Evolutionary conservation across 2,888 invertebrate species (phyloP).

Genomic region (Tetrapedia diversipes): DNA sequence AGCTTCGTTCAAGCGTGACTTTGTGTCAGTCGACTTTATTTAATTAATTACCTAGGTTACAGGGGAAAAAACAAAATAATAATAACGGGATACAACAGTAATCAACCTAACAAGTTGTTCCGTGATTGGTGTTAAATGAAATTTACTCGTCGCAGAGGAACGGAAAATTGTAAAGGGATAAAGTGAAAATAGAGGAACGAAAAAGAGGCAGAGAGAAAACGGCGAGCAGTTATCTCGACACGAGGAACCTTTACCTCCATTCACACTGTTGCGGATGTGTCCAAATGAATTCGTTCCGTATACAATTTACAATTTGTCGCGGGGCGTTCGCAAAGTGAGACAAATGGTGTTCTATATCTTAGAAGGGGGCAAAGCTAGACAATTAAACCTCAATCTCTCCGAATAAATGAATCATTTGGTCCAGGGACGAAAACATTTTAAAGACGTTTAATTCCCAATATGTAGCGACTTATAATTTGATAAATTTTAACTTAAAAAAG

Average conservation of each 20-base stretch:
- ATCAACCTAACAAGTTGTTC: constrained; percentile 19
- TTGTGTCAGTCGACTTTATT: too few relatives aligned
- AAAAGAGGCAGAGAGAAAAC: constrained; percentile 29
- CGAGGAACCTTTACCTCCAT: constrained; percentile 49
- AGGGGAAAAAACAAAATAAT: neutral
- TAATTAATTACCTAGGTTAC: neutral
- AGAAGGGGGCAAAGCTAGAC: neutral
- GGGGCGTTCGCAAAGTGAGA: constrained; percentile 45
- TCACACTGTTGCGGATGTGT: constrained; percentile 43
- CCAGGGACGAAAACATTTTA: neutral
- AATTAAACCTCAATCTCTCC: constrained; percentile 34
- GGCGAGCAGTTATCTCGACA: constrained; percentile 39
- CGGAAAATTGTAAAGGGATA: constrained; percentile 40
- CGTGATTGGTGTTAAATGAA: constrained; percentile 38
- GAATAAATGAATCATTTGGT: constrained; percentile 10
- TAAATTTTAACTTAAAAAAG: too few relatives aligned
- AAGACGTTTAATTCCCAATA: too few relatives aligned
- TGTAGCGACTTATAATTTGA: too few relatives aligned
- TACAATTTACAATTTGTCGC: constrained; percentile 56
- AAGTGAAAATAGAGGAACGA: constrained; percentile 31
- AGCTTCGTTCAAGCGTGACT: too few relatives aligned
- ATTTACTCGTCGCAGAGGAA: constrained; percentile 21
- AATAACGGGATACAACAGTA: neutral
- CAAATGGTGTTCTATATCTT: constrained; percentile 31
- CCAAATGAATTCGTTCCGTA: constrained; percentile 58